phyloP scores from a whole-genome alignment of 2,113 vertebrate species.

The Sakesphorus luctuosus region DNA sequence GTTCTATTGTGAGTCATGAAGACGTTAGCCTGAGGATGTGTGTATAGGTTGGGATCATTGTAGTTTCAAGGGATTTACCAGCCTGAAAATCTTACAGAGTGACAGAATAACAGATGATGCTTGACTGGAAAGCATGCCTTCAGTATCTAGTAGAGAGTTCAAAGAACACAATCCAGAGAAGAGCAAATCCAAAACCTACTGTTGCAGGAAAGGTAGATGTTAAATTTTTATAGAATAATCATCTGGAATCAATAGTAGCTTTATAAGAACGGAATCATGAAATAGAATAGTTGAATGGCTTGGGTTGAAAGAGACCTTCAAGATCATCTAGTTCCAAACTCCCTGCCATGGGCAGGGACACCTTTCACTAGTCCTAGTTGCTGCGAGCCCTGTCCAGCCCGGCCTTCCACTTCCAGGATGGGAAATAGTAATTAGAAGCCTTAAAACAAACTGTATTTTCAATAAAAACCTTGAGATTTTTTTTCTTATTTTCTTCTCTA shows the following conservation, averaged over 20 bases:
- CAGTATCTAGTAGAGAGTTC: neutral
- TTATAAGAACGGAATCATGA: neutral
- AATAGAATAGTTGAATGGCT: neutral
- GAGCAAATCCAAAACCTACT: neutral
- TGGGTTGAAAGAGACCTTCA: neutral
- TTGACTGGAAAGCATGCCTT: neutral
- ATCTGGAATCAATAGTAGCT: neutral
- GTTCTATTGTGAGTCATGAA: neutral
- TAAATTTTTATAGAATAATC: neutral
- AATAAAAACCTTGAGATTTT: neutral
- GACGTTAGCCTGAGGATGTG: fast-evolving
- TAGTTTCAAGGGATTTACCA: neutral
- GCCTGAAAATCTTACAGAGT: neutral
- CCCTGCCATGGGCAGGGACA: fast-evolving
- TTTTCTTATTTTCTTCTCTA: neutral
- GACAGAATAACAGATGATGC: neutral
- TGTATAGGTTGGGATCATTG: neutral
- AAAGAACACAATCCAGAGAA: neutral
- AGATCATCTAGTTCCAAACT: neutral
- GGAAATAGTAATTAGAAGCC: neutral
- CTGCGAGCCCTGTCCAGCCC: neutral
- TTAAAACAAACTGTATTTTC: neutral
- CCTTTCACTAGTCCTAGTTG: neutral
- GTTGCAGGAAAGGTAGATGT: neutral
- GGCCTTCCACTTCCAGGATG: neutral